A percentile compares a stretch with the other conserved stretches of the same genome.
Conservation (phyloP, 30 jellyfish, hydroid and myxozoan species). For the Hydra vulgaris region DNA sequence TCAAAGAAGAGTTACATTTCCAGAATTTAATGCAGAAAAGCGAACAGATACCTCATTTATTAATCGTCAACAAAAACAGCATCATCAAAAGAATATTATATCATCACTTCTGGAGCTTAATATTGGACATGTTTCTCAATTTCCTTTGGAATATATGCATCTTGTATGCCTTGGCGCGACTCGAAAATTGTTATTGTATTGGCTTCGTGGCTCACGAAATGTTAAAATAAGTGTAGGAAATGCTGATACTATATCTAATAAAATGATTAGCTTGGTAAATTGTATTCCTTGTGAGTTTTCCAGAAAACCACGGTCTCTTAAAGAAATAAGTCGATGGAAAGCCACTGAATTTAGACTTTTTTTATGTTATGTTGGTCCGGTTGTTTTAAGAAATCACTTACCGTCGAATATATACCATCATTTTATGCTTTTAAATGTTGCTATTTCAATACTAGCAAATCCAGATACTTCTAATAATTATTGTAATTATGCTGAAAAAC, state of each 20-base stretch:
- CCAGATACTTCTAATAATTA: not conserved
- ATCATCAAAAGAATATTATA: not conserved
- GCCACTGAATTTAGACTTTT: not conserved
- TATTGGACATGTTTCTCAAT: not conserved
- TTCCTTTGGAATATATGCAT: not conserved
- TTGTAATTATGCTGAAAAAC: not conserved
- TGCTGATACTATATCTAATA: not conserved
- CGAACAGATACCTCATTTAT: not conserved
- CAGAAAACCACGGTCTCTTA: not conserved
- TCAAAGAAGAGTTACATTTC: not conserved
- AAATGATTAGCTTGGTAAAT: not conserved
- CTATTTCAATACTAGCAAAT: not conserved
- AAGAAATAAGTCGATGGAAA: not conserved
- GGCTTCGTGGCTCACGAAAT: not conserved
- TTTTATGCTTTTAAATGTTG: not conserved
- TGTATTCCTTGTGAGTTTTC: not conserved
- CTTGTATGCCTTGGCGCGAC: not conserved
- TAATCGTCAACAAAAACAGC: not conserved
- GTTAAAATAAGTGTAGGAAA: not conserved
- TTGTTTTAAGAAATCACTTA: not conserved
- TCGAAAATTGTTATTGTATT: not conserved
- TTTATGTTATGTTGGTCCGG: not conserved
- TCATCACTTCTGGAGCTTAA: not conserved
- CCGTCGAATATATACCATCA: not conserved
- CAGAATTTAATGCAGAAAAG: not conserved